A percentile compares a stretch with the other conserved stretches of the same genome.
Evolutionary conservation across 2,888 invertebrate species (phyloP).

Genomic region (Lasioglossum lativentre): DNA sequence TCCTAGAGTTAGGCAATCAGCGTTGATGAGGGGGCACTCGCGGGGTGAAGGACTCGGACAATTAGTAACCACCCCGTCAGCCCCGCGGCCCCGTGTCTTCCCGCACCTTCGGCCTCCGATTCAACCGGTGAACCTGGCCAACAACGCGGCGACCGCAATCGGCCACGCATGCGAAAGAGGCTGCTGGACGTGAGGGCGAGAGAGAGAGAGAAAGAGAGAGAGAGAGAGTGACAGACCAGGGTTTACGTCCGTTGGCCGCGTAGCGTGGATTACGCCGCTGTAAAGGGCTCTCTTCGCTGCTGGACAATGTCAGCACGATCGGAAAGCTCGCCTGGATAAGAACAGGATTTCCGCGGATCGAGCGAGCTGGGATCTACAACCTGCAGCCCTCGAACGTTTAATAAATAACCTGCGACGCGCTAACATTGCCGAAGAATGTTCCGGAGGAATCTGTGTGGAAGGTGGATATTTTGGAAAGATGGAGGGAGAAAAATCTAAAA

Average conservation of each 20-base stretch:
- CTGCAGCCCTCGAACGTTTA: not conserved
- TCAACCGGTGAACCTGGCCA: conserved; percentile 56
- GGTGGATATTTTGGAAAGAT: too few species aligned
- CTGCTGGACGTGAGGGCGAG: conserved; percentile 45
- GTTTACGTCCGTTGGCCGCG: conserved; percentile 66
- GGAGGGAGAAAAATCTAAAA: too few species aligned
- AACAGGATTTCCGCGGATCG: conserved; percentile 18
- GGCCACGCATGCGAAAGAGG: conserved; percentile 78
- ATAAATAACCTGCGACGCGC: not conserved
- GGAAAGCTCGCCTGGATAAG: conserved; percentile 16
- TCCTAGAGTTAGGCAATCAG: conserved; percentile 84
- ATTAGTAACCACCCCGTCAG: conserved; percentile 80
- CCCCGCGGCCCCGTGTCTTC: conserved; percentile 53
- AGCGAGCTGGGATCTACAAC: not conserved
- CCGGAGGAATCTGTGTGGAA: too few species aligned
- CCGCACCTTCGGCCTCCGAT: conserved; percentile 60
- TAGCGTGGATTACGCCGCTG: conserved; percentile 60
- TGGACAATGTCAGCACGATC: conserved; percentile 58
- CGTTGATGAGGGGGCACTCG: conserved; percentile 82
- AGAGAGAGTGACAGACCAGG: conserved; percentile 25
- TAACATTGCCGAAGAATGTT: not conserved
- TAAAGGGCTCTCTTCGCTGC: conserved; percentile 55
- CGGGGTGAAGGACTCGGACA: conserved; percentile 80
- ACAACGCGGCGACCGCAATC: conserved; percentile 69
- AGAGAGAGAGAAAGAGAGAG: conserved; percentile 18